Percentiles rank a stretch among this genome's conserved stretches.
Conservation (phyloP, 2,113 vertebrate genomes). For the Falco punctatus region DNA sequence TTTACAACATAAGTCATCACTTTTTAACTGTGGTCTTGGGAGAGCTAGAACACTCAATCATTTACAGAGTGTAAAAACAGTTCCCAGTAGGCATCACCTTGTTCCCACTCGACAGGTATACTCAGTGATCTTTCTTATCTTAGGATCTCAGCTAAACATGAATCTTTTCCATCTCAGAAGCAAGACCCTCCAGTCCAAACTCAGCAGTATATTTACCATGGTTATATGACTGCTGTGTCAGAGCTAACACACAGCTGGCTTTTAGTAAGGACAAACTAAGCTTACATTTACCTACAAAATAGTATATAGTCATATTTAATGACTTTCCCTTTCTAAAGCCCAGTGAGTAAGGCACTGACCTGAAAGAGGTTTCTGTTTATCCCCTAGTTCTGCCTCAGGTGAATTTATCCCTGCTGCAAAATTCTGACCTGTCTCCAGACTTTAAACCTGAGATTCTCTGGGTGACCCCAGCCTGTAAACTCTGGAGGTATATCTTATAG, state of each 20-base stretch:
- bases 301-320: neutral
- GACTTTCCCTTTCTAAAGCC: neutral
- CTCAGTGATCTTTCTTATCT: neutral
- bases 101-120: neutral
- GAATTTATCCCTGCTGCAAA: neutral
- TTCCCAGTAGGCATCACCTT: neutral
- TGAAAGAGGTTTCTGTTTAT: neutral
- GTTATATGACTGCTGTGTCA: neutral
- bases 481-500: neutral
- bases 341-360: neutral
- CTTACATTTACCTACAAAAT: neutral
- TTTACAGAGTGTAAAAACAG: neutral
- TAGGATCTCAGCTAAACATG: neutral
- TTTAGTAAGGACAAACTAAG: neutral
- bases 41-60: neutral
- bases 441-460: neutral
- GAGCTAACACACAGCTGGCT: neutral
- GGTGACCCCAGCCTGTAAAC: rapidly evolving
- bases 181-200: neutral
- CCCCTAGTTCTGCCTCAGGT: neutral
- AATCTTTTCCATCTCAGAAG: neutral
- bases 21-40: neutral
- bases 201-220: neutral
- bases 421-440: neutral
- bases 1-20: neutral